Evolutionary conservation across 1,140 invertebrate genomes (phyloP).

Genomic region (Drosophila tani): DNA sequence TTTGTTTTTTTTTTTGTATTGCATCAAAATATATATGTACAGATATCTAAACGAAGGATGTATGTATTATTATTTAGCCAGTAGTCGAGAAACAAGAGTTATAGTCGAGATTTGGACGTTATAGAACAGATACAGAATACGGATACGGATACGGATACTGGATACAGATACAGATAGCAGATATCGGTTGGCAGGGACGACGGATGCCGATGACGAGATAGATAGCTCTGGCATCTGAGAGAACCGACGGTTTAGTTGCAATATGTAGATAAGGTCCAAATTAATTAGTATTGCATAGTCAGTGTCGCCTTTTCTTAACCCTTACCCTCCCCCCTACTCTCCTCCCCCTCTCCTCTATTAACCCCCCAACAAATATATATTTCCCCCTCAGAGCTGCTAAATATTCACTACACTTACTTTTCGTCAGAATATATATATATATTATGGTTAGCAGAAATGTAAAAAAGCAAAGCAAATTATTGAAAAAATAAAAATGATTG

Average conservation of each 20-base stretch:
- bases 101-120: constrained; percentile 14
- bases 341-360: background rate
- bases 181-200: constrained; percentile 20
- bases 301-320: constrained; percentile 40
- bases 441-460: constrained; percentile 26
- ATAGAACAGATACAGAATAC: constrained; percentile 14
- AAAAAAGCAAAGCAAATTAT: constrained; percentile 9
- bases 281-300: constrained; percentile 42
- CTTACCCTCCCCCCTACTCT: background rate
- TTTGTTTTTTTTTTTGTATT: constrained; percentile 39
- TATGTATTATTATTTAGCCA: constrained; percentile 59
- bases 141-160: background rate
- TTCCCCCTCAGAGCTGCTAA: constrained; percentile 19
- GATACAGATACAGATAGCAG: constrained; percentile 2
- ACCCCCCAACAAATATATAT: background rate
- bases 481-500: constrained; percentile 25
- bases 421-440: constrained; percentile 16
- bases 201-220: constrained; percentile 5
- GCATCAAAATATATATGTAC: constrained; percentile 42
- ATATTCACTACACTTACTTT: constrained; percentile 30
- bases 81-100: constrained; percentile 32
- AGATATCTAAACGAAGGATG: constrained; percentile 40
- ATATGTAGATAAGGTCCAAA: constrained; percentile 73
- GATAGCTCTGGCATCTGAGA: constrained; percentile 39
- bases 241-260: constrained; percentile 70